phyloP scores from a whole-genome alignment of 2,797 vertebrate genomes.

The Tragelaphus oryx region DNA sequence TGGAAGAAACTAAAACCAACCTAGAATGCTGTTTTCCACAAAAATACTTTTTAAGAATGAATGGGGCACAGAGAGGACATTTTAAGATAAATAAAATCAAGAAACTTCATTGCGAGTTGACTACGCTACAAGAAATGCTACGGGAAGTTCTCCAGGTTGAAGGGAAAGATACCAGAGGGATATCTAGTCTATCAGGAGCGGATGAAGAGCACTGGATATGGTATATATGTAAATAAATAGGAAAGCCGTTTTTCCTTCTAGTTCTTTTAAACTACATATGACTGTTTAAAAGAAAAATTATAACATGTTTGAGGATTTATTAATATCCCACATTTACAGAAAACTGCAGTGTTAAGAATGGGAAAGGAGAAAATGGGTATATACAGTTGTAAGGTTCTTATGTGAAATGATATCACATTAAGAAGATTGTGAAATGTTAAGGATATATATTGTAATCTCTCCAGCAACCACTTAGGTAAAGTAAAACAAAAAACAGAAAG shows the following conservation, averaged over 20 bases:
- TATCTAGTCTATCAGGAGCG: neutral
- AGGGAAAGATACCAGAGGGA: neutral
- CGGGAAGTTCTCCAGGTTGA: neutral
- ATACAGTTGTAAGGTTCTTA: neutral
- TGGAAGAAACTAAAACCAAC: neutral
- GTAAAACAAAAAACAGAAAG: neutral
- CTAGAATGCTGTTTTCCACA: neutral
- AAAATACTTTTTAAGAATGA: neutral
- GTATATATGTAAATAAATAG: neutral
- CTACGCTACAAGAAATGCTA: neutral
- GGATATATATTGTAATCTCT: neutral
- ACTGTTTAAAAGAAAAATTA: neutral
- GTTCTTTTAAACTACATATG: neutral
- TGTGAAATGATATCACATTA: neutral
- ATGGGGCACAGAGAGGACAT: neutral
- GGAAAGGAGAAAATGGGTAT: neutral
- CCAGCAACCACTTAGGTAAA: neutral
- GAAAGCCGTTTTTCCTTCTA: neutral
- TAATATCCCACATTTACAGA: neutral
- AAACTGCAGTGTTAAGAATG: neutral
- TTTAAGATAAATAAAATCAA: neutral
- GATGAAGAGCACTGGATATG: neutral
- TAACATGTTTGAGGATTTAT: neutral
- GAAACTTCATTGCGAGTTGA: neutral
- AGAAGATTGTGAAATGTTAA: neutral